These are phyloP conservation scores for Odobenus rosmarus DNA, from an alignment of 2,113 vertebrate species.

Conservation along the genomic window DNA sequence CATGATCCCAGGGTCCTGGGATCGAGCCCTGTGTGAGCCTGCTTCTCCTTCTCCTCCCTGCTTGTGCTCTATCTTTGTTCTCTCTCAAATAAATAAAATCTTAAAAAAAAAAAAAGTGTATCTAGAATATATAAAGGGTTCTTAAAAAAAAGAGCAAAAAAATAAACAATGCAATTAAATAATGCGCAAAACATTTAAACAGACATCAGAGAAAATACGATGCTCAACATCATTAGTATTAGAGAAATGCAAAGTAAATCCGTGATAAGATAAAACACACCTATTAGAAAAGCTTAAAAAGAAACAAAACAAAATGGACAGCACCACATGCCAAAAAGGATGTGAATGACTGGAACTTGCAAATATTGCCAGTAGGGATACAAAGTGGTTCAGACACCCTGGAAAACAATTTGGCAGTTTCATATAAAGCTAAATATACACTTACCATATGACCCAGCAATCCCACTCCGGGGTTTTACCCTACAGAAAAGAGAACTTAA, in stretches of 20 bases:
- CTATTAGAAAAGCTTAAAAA: not conserved
- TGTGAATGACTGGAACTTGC: not conserved
- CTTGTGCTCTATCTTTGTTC: not conserved
- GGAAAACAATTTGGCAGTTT: not conserved
- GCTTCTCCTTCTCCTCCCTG: not conserved
- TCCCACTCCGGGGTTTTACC: not conserved
- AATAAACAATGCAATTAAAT: not conserved
- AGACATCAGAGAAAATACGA: not conserved
- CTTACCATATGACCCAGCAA: not conserved
- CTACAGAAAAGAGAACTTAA: conserved; percentile 10
- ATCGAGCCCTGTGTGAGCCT: not conserved
- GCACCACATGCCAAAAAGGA: not conserved
- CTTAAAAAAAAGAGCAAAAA: not conserved
- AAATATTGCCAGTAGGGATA: not conserved
- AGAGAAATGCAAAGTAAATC: not conserved
- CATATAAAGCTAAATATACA: not conserved
- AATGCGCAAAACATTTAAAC: not conserved
- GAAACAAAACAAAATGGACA: not conserved
- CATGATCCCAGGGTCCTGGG: too few relatives aligned
- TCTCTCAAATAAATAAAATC: not conserved
- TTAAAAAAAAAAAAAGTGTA: not conserved
- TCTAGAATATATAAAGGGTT: not conserved
- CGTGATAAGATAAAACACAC: not conserved
- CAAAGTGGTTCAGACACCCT: not conserved
- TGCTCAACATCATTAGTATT: not conserved